phyloP scores from a whole-genome alignment of 2,797 vertebrate genomes.

The Sparidentex hasta region DNA sequence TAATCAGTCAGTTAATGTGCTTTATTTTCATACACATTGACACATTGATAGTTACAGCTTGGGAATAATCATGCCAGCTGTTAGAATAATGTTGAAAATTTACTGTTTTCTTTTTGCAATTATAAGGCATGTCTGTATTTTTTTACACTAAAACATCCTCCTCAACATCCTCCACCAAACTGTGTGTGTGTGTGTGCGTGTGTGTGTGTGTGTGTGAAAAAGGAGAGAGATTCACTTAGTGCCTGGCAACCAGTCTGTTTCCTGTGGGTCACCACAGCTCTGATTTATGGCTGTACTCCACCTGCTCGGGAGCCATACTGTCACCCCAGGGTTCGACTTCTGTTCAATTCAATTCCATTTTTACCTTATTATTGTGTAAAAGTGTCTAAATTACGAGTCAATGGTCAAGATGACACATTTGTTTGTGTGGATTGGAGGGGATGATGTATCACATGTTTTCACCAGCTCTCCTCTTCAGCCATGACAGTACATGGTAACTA shows the following conservation, averaged over 20 bases:
- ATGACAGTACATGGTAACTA: not conserved
- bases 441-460: constrained; percentile 45
- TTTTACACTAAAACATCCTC: no score
- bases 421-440: constrained; percentile 26
- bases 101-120: no score
- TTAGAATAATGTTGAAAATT: no score
- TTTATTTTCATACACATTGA: not conserved
- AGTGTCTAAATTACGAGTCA: constrained; percentile 43
- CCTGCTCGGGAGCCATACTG: constrained; percentile 41
- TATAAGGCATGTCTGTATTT: no score
- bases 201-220: constrained; percentile 5
- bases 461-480: not conserved
- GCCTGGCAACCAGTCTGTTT: constrained; percentile 43
- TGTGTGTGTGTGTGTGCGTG: not conserved
- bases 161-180: no score
- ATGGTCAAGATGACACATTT: constrained; percentile 15
- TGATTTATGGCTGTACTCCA: constrained; percentile 69
- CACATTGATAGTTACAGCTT: no score
- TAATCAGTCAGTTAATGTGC: no score
- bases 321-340: constrained; percentile 44
- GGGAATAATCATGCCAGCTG: no score
- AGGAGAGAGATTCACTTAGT: constrained; percentile 17
- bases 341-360: constrained; percentile 48
- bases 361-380: constrained; percentile 47
- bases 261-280: constrained; percentile 50